Evolutionary conservation across 2,888 invertebrate species (phyloP).

Genomic region (Galerucella calmariensis): DNA sequence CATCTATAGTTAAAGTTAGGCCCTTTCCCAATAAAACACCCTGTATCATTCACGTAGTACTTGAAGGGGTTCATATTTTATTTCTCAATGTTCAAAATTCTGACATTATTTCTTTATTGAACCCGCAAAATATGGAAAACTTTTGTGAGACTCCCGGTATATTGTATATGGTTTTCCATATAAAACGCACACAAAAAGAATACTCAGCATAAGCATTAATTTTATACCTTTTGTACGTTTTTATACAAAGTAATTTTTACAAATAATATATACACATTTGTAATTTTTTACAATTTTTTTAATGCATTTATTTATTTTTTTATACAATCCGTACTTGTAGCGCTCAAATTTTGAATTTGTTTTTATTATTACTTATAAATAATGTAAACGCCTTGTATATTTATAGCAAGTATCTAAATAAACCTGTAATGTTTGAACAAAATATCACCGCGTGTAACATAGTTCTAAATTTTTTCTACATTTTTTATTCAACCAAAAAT

Average conservation of each 20-base stretch:
- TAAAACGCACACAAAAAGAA: background rate
- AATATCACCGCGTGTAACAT: background rate
- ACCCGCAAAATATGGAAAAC: too few species aligned
- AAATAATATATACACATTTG: background rate
- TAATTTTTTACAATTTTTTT: slow-evolving; percentile 1
- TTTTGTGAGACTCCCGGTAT: background rate
- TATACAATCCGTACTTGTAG: slow-evolving; percentile 9
- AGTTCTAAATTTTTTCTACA: background rate
- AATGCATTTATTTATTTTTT: slow-evolving; percentile 15
- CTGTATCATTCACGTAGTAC: too few species aligned
- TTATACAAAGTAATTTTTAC: background rate
- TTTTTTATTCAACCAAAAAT: slow-evolving; percentile 23
- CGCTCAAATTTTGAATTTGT: slow-evolving; percentile 39
- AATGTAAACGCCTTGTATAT: slow-evolving; percentile 16
- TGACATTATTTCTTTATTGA: too few species aligned
- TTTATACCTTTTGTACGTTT: background rate
- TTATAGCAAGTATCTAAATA: background rate
- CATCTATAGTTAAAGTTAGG: too few species aligned
- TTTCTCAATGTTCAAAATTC: background rate
- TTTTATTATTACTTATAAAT: slow-evolving; percentile 20
- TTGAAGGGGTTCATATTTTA: background rate
- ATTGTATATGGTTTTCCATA: too few species aligned
- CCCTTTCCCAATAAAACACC: too few species aligned
- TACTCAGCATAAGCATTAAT: slow-evolving; percentile 1
- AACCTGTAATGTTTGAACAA: background rate